Evolutionary conservation across 2,888 invertebrate species (phyloP), one percentile per base, ranked within the genome.

Genomic region (Tinea trinotella): DNA sequence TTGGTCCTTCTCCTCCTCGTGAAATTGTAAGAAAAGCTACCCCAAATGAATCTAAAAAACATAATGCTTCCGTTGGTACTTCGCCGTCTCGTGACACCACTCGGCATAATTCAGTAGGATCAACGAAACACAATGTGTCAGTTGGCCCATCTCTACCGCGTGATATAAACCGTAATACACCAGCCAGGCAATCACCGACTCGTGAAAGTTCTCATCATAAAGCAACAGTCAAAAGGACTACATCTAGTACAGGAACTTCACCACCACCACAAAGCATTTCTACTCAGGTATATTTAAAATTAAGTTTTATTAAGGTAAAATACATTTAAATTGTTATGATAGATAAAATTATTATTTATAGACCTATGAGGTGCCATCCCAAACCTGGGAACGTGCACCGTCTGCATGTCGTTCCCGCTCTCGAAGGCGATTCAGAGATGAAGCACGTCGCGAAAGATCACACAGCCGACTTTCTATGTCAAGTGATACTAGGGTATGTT

Each of bases 231-330:
- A 50, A 15, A 24, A 19, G 22, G 10, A 24, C 50, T 3, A 53
- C 53, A 12, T 76, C 82, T 1, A 93, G 92, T 56, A 93, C 91
- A 52, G 94, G 93, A 56, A 95, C 95, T 24, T 95, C 94, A 24
- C 95, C 95, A 44, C 93, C 94, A 24, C 95, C 95, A 1, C 95
- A 95, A 74, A 93, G 87, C 68, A 94, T 93, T 66, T 93, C 95
- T 19, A 96, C 95, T 18, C 95, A 96, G 89, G 93, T 92, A 68
- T 62, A 30, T 7, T 30, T n/a, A n/a, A n/a, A n/a, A n/a, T n/a
- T n/a, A n/a, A n/a, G n/a, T n/a, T n/a, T n/a, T n/a, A n/a, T n/a
- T n/a, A n/a, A n/a, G n/a, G n/a, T n/a, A n/a, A n/a, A n/a, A n/a
- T n/a, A n/a, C n/a, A n/a, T n/a, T n/a, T n/a, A n/a, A n/a, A n/a